Evolutionary conservation across 2,888 invertebrate species (phyloP).

Genomic region (Galerucella pusilla): DNA sequence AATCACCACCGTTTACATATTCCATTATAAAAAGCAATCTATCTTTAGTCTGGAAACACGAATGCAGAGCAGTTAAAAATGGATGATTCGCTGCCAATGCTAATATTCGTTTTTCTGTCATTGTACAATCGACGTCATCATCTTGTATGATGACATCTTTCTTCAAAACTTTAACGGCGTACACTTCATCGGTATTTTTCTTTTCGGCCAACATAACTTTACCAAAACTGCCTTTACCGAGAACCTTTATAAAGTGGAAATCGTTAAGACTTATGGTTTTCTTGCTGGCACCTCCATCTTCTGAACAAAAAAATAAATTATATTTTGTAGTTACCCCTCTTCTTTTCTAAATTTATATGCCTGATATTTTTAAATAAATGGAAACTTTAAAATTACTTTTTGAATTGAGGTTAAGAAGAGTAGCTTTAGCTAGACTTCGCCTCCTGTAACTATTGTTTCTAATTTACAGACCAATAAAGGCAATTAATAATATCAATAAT

Average conservation of each 20-base stretch:
- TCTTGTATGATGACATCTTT: conserved; percentile 99
- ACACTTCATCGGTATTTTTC: conserved; percentile 92
- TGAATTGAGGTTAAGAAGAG: too few species aligned
- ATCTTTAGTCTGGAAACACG: conserved; percentile 94
- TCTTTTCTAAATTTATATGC: too few species aligned
- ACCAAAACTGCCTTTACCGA: conserved; percentile 99
- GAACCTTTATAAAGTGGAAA: conserved; percentile 97
- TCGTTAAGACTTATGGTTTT: conserved; percentile 81
- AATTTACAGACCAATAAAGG: background rate
- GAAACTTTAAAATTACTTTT: too few species aligned
- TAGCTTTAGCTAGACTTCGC: too few species aligned
- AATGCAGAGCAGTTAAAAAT: conserved; percentile 96
- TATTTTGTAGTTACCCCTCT: too few species aligned
- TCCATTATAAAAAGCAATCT: conserved; percentile 98
- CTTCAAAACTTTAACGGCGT: conserved; percentile 90
- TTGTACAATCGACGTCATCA: conserved; percentile 99
- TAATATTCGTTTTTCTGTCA: conserved; percentile 97
- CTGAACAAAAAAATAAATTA: conserved; percentile 13
- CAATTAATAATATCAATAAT: too few species aligned
- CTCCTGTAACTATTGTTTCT: too few species aligned
- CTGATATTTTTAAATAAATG: too few species aligned
- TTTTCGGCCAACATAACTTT: conserved; percentile 98
- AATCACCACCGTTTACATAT: conserved; percentile 98
- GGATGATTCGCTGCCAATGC: conserved; percentile 98
- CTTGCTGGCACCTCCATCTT: conserved; percentile 41